These are phyloP conservation scores for Sminthurides bifidus DNA, from an alignment of 1,140 invertebrate genomes.

Conservation along the genomic window DNA sequence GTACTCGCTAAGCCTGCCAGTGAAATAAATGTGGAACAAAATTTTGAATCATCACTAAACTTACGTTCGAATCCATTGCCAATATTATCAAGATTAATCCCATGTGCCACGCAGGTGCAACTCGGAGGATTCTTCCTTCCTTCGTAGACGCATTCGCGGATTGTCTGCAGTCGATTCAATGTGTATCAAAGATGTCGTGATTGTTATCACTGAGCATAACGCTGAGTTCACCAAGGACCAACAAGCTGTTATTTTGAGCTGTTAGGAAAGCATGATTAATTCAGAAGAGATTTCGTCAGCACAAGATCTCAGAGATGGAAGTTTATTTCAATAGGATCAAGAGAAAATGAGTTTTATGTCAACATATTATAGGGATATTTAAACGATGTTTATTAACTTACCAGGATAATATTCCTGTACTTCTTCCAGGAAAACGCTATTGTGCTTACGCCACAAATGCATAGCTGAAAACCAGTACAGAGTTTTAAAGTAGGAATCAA, in stretches of 20 bases:
- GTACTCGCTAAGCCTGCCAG: too few relatives aligned
- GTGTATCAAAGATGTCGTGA: slow-evolving; percentile 83
- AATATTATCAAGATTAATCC: neutral
- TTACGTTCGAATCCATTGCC: slow-evolving; percentile 10
- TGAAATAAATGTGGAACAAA: too few relatives aligned
- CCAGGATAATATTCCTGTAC: slow-evolving; percentile 71
- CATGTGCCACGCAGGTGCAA: slow-evolving; percentile 52
- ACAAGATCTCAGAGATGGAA: neutral
- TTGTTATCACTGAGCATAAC: slow-evolving; percentile 49
- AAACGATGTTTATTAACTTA: slow-evolving; percentile 28
- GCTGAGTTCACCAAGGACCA: slow-evolving; percentile 29
- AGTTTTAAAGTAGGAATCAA: too few relatives aligned
- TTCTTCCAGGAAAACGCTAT: slow-evolving; percentile 68
- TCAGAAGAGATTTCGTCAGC: too few relatives aligned
- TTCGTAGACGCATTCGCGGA: slow-evolving; percentile 75
- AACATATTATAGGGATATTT: neutral
- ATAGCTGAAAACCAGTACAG: slow-evolving; percentile 47
- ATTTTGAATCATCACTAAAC: neutral
- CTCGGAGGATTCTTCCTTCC: slow-evolving; percentile 56
- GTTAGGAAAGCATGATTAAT: too few relatives aligned
- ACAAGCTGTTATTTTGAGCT: slow-evolving; percentile 30
- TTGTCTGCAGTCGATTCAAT: slow-evolving; percentile 74
- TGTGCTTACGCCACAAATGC: slow-evolving; percentile 69
- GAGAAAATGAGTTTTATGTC: neutral
- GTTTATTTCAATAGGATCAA: neutral